Evolutionary conservation across 2,888 invertebrate genomes (phyloP), one percentile per base, ranked within the genome.

Genomic region (Amiota communis): DNA sequence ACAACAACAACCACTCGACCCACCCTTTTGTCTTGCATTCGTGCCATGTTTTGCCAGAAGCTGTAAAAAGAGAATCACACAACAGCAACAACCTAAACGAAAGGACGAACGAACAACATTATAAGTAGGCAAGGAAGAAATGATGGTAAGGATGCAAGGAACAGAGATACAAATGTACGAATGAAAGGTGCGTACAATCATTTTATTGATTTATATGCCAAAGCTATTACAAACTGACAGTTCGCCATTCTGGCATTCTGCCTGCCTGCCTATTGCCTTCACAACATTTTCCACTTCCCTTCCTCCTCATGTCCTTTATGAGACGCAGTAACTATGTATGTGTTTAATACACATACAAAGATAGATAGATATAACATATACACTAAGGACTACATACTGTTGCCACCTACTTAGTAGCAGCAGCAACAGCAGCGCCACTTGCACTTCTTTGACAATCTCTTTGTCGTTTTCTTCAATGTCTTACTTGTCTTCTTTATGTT

Each of bases 191-290:
- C 83, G 85, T 84, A 85, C 85, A 85, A 84, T 84, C 83, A 84
- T 86, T 86, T 86, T 87, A 87, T 87, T 87, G 87, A 87, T 87
- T 87, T 87, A 87, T 87, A 86, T 87, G 86, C 86, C 85, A 81
- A 87, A 84, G 84, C 82, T 85, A 87, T 87, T 86, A 86, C 86
- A 51, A 86, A 86, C 84, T 86, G 86, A 83, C 86, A 85, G 70
- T 36, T 67, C 46, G 61, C 56, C 36, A 68, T 61, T 15, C 53
- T 67, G 23, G 59, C 71, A 47, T 23, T 23, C 70, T 61, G 56
- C 6, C 49, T 73, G 67, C 57, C 61, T 56, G 63, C 51, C 47
- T 15, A 48, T 53, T 56, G 63, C 51, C 47, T 15, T 48, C 48
- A 53, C n/a, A 8, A 53, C 12, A 15, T n/a, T 15, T 53, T 53